Conservation (phyloP, 2,113 vertebrate genomes). For the Micronisus gabar region DNA sequence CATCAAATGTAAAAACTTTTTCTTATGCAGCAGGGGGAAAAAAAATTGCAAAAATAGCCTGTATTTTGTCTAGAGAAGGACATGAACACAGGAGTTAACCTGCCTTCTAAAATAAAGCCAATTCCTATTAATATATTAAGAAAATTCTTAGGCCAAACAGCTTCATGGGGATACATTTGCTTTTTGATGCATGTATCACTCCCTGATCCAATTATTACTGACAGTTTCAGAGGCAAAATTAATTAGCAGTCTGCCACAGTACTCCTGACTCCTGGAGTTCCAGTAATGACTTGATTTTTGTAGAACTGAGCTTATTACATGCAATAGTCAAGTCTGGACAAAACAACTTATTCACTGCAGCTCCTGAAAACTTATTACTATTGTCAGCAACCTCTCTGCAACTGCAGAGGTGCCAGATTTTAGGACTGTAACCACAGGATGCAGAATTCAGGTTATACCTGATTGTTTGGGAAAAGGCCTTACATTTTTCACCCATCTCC, state of each 20-base stretch:
- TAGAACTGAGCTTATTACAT: conserved; percentile 51
- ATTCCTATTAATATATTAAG: background rate
- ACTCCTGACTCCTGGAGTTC: conserved; percentile 62
- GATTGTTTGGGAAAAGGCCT: background rate
- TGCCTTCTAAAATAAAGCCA: background rate
- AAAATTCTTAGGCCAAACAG: conserved; percentile 22
- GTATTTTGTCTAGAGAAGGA: conserved; percentile 21
- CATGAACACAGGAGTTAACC: background rate
- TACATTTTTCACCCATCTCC: background rate
- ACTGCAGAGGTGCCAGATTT: background rate
- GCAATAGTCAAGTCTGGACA: conserved; percentile 71
- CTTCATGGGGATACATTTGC: conserved; percentile 8
- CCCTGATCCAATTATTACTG: conserved; percentile 63
- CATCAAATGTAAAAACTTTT: background rate
- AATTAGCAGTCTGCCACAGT: conserved; percentile 71
- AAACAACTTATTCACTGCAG: conserved; percentile 19
- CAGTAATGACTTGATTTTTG: conserved; percentile 70
- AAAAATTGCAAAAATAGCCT: background rate
- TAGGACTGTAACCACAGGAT: background rate
- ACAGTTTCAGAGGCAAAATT: conserved; percentile 70
- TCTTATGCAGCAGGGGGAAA: background rate
- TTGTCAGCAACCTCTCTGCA: conserved; percentile 4
- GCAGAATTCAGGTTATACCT: background rate
- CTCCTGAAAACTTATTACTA: conserved; percentile 9
- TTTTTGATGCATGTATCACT: conserved; percentile 28